These are phyloP conservation scores for Limnephilus auricula DNA, from an alignment of 2,888 invertebrate species.

Conservation along the genomic window DNA sequence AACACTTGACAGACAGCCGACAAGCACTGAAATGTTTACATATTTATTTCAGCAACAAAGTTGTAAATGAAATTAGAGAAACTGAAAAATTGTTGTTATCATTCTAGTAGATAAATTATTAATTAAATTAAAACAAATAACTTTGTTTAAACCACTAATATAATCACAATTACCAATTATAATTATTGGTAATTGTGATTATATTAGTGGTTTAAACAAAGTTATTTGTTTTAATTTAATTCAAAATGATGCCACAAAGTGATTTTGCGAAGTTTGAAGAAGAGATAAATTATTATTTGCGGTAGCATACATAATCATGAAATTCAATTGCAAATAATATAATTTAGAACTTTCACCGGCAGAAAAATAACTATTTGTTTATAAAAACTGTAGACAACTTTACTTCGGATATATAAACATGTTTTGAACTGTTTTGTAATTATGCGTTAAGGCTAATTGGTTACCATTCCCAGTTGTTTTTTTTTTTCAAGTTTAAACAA, in stretches of 20 bases:
- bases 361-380: not conserved
- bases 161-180: too few species aligned
- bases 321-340: not conserved
- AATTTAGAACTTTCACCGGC: not conserved
- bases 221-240: too few species aligned
- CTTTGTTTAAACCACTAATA: too few species aligned
- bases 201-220: too few species aligned
- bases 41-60: constrained; percentile 14
- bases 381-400: not conserved
- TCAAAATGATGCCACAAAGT: too few species aligned
- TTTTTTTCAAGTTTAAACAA: not conserved
- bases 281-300: not conserved
- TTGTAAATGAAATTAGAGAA: not conserved
- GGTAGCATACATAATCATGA: not conserved
- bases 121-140: too few species aligned
- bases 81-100: not conserved
- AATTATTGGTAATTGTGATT: too few species aligned
- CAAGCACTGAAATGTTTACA: constrained; percentile 19
- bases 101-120: too few species aligned
- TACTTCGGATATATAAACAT: not conserved
- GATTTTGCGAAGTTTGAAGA: too few species aligned
- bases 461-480: not conserved
- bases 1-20: constrained; percentile 23
- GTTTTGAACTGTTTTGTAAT: not conserved
- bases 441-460: not conserved